A percentile compares a stretch with the other conserved stretches of the same genome.
Conservation (phyloP, 2,113 vertebrate species). For the Gymnobelideus leadbeateri region DNA sequence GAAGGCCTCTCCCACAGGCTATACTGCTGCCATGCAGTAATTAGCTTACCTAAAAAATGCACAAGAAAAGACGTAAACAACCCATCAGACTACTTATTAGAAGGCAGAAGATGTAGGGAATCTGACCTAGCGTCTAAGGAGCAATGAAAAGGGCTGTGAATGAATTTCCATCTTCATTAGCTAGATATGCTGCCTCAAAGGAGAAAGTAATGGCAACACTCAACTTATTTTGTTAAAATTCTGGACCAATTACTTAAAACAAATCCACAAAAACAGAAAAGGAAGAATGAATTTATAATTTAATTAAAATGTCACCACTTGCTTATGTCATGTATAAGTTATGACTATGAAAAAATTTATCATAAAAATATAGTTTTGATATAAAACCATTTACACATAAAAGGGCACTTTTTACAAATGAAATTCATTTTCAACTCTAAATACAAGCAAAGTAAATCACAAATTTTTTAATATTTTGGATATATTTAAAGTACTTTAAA, state of each 20-base stretch:
- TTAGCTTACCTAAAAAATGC: slow-evolving; percentile 3
- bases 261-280: not conserved
- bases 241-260: not conserved
- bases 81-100: not conserved
- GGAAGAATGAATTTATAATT: not conserved
- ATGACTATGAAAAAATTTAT: slow-evolving; percentile 5
- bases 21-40: not conserved
- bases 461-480: too few species aligned
- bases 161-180: not conserved
- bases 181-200: too few species aligned
- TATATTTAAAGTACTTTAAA: too few species aligned
- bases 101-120: not conserved
- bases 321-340: slow-evolving; percentile 41
- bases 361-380: slow-evolving; percentile 33
- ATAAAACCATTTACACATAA: slow-evolving; percentile 17
- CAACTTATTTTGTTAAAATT: not conserved
- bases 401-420: not conserved
- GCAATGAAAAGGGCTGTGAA: accelerated
- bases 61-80: slow-evolving; percentile 30
- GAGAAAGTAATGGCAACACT: not conserved
- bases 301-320: slow-evolving; percentile 13
- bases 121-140: not conserved
- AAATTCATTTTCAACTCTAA: slow-evolving; percentile 36
- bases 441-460: not conserved
- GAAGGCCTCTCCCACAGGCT: slow-evolving; percentile 12